A percentile compares a stretch with the other conserved stretches of the same genome.
These are phyloP conservation scores for Pelobates cultripes DNA, from an alignment of 2,797 vertebrate genomes.

Conservation along the genomic window DNA sequence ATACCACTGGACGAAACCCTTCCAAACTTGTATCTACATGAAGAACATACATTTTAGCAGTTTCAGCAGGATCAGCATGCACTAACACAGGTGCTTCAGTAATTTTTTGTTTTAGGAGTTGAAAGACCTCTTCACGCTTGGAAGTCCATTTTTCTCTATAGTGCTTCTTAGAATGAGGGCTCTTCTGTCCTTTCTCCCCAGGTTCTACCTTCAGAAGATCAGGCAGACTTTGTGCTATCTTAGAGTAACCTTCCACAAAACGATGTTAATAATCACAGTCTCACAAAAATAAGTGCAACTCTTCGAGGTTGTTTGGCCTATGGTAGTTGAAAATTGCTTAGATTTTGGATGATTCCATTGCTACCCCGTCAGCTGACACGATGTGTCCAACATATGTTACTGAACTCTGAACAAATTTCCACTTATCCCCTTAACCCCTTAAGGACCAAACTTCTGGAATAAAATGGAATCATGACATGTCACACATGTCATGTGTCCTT, in stretches of 20 bases:
- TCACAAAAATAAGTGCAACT: neutral
- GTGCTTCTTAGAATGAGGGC: neutral
- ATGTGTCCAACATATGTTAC: neutral
- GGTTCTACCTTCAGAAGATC: neutral
- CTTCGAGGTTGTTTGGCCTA: neutral
- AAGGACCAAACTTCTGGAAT: no score
- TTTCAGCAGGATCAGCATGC: neutral
- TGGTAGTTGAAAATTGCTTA: neutral
- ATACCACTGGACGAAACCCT: neutral
- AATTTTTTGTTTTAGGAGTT: neutral
- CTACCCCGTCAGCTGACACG: neutral
- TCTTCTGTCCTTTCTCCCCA: neutral
- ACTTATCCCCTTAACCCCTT: no score
- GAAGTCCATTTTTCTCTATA: neutral
- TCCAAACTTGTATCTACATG: neutral
- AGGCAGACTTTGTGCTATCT: neutral
- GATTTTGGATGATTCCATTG: neutral
- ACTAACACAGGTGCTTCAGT: neutral
- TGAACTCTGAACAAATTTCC: neutral
- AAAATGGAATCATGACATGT: no score
- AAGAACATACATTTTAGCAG: neutral
- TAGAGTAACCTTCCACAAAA: neutral
- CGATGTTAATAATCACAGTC: neutral
- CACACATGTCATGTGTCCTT: no score
- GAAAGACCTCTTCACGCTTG: neutral